Percentiles rank a stretch among this genome's conserved stretches.
Evolutionary conservation across 2,888 invertebrate genomes (phyloP).

Genomic region (Oegoconia quadripuncta): DNA sequence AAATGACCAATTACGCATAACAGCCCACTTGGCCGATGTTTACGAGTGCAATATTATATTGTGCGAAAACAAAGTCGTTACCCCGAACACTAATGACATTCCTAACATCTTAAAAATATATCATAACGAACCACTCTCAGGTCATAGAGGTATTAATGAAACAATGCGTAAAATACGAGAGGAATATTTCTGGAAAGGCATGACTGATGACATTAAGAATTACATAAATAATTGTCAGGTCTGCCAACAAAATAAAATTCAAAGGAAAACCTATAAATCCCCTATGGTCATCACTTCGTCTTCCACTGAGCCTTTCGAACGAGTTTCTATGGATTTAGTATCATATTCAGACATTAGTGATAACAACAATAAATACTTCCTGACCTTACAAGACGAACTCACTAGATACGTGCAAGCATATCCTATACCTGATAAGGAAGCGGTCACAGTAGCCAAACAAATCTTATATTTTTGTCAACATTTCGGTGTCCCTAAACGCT

Average conservation of each 20-base stretch:
- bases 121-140: constrained; percentile 32
- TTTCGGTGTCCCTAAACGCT: constrained; percentile 33
- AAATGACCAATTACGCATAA: constrained; percentile 29
- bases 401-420: constrained; percentile 40
- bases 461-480: constrained; percentile 35
- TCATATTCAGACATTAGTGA: constrained; percentile 34
- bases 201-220: constrained; percentile 31
- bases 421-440: constrained; percentile 35
- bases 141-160: constrained; percentile 33
- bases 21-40: constrained; percentile 27
- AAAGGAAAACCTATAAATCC: constrained; percentile 30
- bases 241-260: constrained; percentile 33
- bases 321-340: constrained; percentile 34
- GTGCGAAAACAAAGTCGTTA: constrained; percentile 25
- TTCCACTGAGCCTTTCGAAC: constrained; percentile 34
- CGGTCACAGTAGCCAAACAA: constrained; percentile 29
- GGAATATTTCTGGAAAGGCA: constrained; percentile 34
- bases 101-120: constrained; percentile 29
- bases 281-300: constrained; percentile 36
- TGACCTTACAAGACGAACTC: too few relatives aligned
- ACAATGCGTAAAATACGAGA: constrained; percentile 31
- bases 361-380: constrained; percentile 31
- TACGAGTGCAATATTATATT: constrained; percentile 28
- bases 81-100: constrained; percentile 26
- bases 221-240: constrained; percentile 27